phyloP scores from a whole-genome alignment of 1,140 invertebrate species.

The Drosophila navojoa region DNA sequence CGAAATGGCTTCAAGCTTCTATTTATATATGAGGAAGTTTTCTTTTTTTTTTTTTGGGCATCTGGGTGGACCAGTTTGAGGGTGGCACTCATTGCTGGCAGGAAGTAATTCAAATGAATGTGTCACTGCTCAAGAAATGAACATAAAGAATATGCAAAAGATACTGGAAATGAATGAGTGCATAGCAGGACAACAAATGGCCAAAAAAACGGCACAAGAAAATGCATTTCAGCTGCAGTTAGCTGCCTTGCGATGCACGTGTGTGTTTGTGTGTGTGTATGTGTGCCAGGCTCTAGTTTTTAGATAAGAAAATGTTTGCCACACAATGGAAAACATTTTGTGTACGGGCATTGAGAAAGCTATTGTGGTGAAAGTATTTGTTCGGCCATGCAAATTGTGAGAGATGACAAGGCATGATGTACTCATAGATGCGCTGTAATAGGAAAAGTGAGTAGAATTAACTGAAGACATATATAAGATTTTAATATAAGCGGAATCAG shows the following conservation, averaged over 20 bases:
- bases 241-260: background rate
- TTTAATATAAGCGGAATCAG: too few species aligned
- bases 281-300: slow-evolving; percentile 1
- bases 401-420: background rate
- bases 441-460: background rate
- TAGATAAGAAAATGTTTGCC: slow-evolving; percentile 32
- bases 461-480: too few species aligned
- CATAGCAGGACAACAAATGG: slow-evolving; percentile 43
- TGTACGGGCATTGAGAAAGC: slow-evolving; percentile 4
- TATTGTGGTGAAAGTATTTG: slow-evolving; percentile 22
- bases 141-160: slow-evolving; percentile 53
- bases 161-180: slow-evolving; percentile 32
- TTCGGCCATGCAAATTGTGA: slow-evolving; percentile 1
- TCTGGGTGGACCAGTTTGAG: background rate
- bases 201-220: slow-evolving; percentile 11
- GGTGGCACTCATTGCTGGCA: slow-evolving; percentile 42
- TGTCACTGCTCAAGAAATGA: slow-evolving; percentile 47
- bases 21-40: slow-evolving; percentile 5
- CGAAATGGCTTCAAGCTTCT: slow-evolving; percentile 50
- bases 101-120: slow-evolving; percentile 71
- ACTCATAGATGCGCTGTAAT: background rate
- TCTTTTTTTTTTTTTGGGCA: slow-evolving; percentile 16
- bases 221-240: slow-evolving; percentile 15
- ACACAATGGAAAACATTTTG: slow-evolving; percentile 13
- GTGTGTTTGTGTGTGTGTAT: background rate